phyloP scores from a whole-genome alignment of 2,113 vertebrate genomes.

The Argyrosomus japonicus region DNA sequence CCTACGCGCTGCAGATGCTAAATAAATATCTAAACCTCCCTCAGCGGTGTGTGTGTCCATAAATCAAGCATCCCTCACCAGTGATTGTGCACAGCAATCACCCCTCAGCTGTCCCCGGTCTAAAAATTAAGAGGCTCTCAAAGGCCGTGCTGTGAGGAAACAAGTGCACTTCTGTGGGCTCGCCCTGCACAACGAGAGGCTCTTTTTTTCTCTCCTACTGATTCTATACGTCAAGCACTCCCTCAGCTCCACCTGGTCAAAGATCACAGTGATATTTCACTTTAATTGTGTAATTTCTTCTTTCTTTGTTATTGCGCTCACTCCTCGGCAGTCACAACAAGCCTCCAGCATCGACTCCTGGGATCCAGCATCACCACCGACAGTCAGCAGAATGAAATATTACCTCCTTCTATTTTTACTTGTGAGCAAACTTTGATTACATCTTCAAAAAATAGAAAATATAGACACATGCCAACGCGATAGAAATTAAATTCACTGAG shows the following conservation, averaged over 20 bases:
- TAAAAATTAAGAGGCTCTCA: slow-evolving; percentile 56
- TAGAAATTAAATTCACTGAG: background rate
- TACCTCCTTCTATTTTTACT: background rate
- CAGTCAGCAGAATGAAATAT: background rate
- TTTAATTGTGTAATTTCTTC: slow-evolving; percentile 29
- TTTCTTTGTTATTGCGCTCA: slow-evolving; percentile 12
- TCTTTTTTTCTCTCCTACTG: background rate
- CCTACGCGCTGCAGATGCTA: background rate
- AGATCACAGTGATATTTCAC: slow-evolving; percentile 59
- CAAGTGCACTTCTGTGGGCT: slow-evolving; percentile 33
- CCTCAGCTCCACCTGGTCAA: slow-evolving; percentile 35
- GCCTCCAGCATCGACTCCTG: slow-evolving; percentile 7
- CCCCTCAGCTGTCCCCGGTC: slow-evolving; percentile 47
- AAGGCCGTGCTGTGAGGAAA: slow-evolving; percentile 29
- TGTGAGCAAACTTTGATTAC: background rate
- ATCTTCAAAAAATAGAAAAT: background rate
- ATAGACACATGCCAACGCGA: rapidly evolving
- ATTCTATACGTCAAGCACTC: slow-evolving; percentile 39
- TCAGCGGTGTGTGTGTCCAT: slow-evolving; percentile 17
- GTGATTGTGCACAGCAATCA: slow-evolving; percentile 56
- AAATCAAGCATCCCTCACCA: slow-evolving; percentile 65
- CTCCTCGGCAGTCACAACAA: background rate
- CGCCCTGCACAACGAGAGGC: slow-evolving; percentile 16
- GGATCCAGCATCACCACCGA: slow-evolving; percentile 16
- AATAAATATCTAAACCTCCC: slow-evolving; percentile 35